Evolutionary conservation across 2,113 vertebrate species (phyloP).

Genomic region (Oryzias celebensis): DNA sequence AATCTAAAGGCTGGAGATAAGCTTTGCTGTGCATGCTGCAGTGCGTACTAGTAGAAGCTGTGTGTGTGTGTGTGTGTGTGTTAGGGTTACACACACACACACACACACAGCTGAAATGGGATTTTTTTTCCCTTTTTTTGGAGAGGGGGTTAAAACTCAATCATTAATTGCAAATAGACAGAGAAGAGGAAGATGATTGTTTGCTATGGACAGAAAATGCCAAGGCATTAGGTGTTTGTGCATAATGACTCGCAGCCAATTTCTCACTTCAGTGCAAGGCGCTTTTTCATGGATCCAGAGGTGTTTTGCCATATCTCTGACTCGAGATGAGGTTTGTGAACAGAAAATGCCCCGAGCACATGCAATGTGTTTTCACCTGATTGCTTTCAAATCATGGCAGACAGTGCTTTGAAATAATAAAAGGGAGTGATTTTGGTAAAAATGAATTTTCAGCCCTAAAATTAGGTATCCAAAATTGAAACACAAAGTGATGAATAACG

Average conservation of each 20-base stretch:
- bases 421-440: slow-evolving; percentile 25
- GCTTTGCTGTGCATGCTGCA: slow-evolving; percentile 69
- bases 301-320: slow-evolving; percentile 66
- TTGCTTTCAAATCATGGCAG: slow-evolving; percentile 58
- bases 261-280: slow-evolving; percentile 72
- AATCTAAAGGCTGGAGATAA: slow-evolving; percentile 75
- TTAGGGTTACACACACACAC: slow-evolving; percentile 72
- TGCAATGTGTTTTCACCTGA: slow-evolving; percentile 66
- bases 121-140: slow-evolving; percentile 37
- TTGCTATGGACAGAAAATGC: slow-evolving; percentile 71
- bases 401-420: slow-evolving; percentile 49
- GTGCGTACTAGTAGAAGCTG: slow-evolving; percentile 67
- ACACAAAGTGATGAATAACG: slow-evolving; percentile 15
- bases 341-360: slow-evolving; percentile 54
- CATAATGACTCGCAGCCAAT: slow-evolving; percentile 76
- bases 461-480: slow-evolving; percentile 26
- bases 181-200: slow-evolving; percentile 72
- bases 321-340: slow-evolving; percentile 64
- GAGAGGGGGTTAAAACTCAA: slow-evolving; percentile 67
- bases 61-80: slow-evolving; percentile 55
- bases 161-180: slow-evolving; percentile 79
- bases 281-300: slow-evolving; percentile 68
- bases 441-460: slow-evolving; percentile 32
- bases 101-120: slow-evolving; percentile 71
- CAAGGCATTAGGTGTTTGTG: slow-evolving; percentile 70